phyloP scores from a whole-genome alignment of 2,888 invertebrate species.

The Acrocera orbiculus region DNA sequence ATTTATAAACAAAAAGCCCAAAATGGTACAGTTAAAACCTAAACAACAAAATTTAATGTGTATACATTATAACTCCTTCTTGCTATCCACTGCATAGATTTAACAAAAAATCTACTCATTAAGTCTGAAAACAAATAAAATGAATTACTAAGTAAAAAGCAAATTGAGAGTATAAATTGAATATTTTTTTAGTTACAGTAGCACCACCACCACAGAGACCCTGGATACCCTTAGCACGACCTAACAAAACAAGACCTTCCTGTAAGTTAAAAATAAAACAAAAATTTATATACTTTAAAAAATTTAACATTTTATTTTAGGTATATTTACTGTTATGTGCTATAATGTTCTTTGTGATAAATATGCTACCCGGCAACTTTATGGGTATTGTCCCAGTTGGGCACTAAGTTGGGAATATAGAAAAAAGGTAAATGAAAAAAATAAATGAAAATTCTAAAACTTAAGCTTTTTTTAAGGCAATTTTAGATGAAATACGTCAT shows the following conservation, averaged over 20 bases:
- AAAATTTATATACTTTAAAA: background rate
- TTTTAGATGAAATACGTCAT: constrained; percentile 89
- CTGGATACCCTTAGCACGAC: constrained; percentile 84
- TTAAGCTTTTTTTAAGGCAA: constrained; percentile 33
- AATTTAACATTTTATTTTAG: constrained; percentile 31
- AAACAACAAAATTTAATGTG: too few species aligned
- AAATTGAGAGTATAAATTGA: background rate
- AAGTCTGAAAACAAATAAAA: too few species aligned
- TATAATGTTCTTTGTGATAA: constrained; percentile 99
- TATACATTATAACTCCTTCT: too few species aligned
- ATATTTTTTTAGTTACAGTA: constrained; percentile 52
- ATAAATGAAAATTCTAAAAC: background rate
- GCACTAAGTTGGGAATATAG: constrained; percentile 97
- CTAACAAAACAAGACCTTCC: constrained; percentile 72
- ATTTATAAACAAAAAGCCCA: too few species aligned
- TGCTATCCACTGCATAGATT: too few species aligned
- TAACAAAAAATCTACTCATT: too few species aligned
- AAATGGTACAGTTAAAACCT: too few species aligned
- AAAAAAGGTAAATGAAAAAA: constrained; percentile 46
- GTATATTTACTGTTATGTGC: constrained; percentile 98
- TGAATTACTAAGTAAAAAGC: too few species aligned
- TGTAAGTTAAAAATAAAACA: constrained; percentile 45
- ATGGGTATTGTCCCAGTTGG: constrained; percentile 98
- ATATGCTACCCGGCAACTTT: constrained; percentile 96
- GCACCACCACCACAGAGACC: constrained; percentile 83